Conservation (phyloP, 1,140 invertebrate species). For the Colletes latitarsis region DNA sequence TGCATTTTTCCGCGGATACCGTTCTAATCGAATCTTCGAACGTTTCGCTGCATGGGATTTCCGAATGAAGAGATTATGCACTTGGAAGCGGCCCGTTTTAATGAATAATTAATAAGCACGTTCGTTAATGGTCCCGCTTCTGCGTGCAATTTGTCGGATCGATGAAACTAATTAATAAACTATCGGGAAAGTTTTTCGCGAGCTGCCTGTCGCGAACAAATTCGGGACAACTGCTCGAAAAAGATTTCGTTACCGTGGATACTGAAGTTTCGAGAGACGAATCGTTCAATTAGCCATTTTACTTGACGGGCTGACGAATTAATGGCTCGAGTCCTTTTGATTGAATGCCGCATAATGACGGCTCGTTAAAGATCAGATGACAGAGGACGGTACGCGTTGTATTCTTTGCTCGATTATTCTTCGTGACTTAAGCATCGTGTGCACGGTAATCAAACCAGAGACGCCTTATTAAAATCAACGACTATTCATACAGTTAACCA, state of each 20-base stretch:
- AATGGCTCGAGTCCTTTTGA: neutral
- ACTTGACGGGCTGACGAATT: neutral
- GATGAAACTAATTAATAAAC: slow-evolving; percentile 33
- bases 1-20: too few species aligned
- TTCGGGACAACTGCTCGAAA: neutral
- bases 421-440: neutral
- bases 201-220: neutral
- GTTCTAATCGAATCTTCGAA: too few species aligned
- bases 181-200: slow-evolving; percentile 28
- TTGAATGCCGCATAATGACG: neutral
- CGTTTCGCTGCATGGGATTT: too few species aligned
- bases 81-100: neutral
- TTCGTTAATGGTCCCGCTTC: slow-evolving; percentile 4
- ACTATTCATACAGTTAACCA: too few species aligned
- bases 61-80: too few species aligned
- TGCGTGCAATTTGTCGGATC: slow-evolving; percentile 20
- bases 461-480: too few species aligned
- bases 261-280: neutral
- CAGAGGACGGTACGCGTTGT: neutral
- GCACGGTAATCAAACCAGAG: too few species aligned
- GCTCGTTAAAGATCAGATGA: neutral
- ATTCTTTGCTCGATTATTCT: neutral
- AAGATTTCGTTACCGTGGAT: neutral
- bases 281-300: slow-evolving; percentile 15
- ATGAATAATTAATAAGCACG: slow-evolving; percentile 21